A percentile compares a stretch with the other conserved stretches of the same genome.
These are phyloP conservation scores for Zosterops hypoxanthus DNA, from an alignment of 2,113 vertebrate species.

Conservation along the genomic window DNA sequence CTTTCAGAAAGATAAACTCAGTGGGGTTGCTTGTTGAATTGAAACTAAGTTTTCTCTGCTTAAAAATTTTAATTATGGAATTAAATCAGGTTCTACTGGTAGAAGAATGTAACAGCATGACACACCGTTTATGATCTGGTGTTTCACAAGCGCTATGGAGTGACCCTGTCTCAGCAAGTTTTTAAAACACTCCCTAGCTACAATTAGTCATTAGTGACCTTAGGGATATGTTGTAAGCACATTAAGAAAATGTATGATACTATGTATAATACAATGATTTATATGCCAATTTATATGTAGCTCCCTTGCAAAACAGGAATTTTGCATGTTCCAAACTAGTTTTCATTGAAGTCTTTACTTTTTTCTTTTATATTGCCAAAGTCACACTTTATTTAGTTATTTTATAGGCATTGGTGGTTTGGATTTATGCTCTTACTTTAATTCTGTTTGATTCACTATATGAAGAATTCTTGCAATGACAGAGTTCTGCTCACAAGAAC, in stretches of 20 bases:
- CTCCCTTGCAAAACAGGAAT: not conserved
- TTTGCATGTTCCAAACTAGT: conserved; percentile 4
- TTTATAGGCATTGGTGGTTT: not conserved
- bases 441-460: not conserved
- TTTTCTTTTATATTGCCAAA: not conserved
- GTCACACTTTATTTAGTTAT: not conserved
- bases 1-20: not conserved
- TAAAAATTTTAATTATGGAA: not conserved
- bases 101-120: not conserved
- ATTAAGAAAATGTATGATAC: not conserved
- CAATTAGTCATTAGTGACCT: not conserved
- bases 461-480: not conserved
- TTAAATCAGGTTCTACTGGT: not conserved
- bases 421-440: not conserved
- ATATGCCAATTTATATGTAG: not conserved
- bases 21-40: not conserved
- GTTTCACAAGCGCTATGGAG: not conserved
- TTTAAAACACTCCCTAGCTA: not conserved
- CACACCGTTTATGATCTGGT: not conserved
- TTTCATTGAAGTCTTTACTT: not conserved
- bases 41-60: not conserved
- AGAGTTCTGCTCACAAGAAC: not conserved
- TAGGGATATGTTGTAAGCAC: not conserved
- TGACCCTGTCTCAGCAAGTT: not conserved
- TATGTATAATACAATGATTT: not conserved